Conservation (phyloP, 2,888 invertebrate species). For the Clanis bilineata region DNA sequence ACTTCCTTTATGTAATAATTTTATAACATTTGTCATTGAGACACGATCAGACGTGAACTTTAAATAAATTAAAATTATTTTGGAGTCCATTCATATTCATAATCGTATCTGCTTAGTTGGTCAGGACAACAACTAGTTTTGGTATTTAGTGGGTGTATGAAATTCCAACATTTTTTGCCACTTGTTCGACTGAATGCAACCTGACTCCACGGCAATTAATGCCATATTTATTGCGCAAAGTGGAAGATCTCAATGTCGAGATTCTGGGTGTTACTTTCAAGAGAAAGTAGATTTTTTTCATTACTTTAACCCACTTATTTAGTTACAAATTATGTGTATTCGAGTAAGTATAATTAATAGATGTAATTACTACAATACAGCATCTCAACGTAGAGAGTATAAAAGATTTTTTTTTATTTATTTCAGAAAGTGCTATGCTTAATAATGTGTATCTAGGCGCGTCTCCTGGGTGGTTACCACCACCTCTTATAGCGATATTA, state of each 20-base stretch:
- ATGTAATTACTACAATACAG: no score
- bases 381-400: no score
- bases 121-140: neutral
- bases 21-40: neutral
- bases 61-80: neutral
- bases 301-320: no score
- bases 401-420: no score
- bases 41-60: neutral
- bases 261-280: slow-evolving; percentile 3
- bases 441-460: no score
- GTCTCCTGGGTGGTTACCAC: no score
- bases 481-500: no score
- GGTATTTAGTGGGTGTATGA: slow-evolving; percentile 7
- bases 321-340: neutral
- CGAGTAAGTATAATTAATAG: no score
- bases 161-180: slow-evolving; percentile 2
- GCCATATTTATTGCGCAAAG: neutral
- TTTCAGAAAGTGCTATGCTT: no score
- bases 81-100: neutral
- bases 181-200: neutral
- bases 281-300: neutral
- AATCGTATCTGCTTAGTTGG: slow-evolving; percentile 1
- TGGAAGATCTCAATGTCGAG: neutral
- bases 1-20: no score
- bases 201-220: neutral